A percentile compares a stretch with the other conserved stretches of the same genome.
Conservation (phyloP, 2,797 vertebrate species). For the Capromys pilorides region DNA sequence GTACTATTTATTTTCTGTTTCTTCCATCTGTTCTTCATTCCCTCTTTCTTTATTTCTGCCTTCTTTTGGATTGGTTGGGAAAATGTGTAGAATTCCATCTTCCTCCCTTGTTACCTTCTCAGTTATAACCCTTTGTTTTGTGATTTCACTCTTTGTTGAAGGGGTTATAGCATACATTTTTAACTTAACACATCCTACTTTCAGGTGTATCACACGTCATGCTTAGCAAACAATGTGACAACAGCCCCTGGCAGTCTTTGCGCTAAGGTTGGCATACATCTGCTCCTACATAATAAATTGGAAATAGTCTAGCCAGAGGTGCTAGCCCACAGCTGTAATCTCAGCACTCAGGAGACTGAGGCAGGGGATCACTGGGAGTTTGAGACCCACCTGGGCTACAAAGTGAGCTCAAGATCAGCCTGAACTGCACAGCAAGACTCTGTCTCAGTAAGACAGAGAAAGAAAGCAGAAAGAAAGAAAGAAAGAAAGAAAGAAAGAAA, state of each 20-base stretch:
- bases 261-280: not conserved
- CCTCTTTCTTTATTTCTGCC: not conserved
- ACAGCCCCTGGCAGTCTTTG: not conserved
- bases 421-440: no score
- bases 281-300: not conserved
- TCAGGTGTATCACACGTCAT: not conserved
- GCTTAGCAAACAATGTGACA: not conserved
- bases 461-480: no score
- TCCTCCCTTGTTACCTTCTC: not conserved
- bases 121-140: not conserved
- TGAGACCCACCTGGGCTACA: no score
- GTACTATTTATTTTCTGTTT: constrained; percentile 50
- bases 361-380: no score
- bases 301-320: not conserved
- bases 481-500: no score
- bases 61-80: not conserved
- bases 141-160: constrained; percentile 32
- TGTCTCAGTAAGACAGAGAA: no score
- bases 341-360: no score
- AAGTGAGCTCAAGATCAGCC: no score
- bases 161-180: not conserved
- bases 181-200: not conserved
- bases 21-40: not conserved
- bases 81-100: not conserved
- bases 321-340: no score